phyloP scores from a whole-genome alignment of 2,113 vertebrate species.

The Phyllopteryx taeniolatus region DNA sequence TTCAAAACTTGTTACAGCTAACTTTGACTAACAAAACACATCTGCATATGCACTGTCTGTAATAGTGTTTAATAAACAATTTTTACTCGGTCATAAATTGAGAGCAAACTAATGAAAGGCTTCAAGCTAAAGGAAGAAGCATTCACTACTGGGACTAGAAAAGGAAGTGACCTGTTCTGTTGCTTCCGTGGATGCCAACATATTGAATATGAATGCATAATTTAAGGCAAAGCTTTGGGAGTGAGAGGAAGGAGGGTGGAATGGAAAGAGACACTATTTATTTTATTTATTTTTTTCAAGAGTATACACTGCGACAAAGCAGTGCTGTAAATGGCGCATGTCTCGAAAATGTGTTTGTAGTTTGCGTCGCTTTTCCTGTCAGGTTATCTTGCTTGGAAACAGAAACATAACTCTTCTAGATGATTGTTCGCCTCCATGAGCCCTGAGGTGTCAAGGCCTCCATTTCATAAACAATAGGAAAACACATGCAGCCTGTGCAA shows the following conservation, averaged over 20 bases:
- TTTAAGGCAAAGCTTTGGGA: conserved; percentile 51
- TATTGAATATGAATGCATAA: conserved; percentile 61
- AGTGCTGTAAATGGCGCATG: conserved; percentile 7
- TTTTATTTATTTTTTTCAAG: background rate
- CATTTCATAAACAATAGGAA: conserved; percentile 18
- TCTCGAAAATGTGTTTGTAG: conserved; percentile 9
- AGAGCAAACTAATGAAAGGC: conserved; percentile 18
- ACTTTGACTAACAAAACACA: no score
- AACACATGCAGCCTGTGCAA: conserved; percentile 25
- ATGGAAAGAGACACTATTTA: conserved; percentile 8
- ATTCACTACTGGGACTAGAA: conserved; percentile 19
- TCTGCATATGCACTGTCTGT: background rate
- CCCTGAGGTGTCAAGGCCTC: background rate
- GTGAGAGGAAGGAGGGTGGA: conserved; percentile 21
- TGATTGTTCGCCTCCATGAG: conserved; percentile 9
- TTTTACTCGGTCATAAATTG: conserved; percentile 38
- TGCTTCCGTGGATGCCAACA: conserved; percentile 28
- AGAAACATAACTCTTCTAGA: background rate
- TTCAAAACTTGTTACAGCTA: background rate
- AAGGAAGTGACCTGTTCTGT: conserved; percentile 23
- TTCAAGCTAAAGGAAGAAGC: conserved; percentile 14
- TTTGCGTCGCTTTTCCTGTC: background rate
- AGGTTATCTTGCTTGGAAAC: background rate
- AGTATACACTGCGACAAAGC: conserved; percentile 9
- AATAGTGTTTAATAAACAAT: conserved; percentile 41